These are phyloP conservation scores for Camelus bactrianus DNA, from an alignment of 2,113 vertebrate species.

Conservation along the genomic window DNA sequence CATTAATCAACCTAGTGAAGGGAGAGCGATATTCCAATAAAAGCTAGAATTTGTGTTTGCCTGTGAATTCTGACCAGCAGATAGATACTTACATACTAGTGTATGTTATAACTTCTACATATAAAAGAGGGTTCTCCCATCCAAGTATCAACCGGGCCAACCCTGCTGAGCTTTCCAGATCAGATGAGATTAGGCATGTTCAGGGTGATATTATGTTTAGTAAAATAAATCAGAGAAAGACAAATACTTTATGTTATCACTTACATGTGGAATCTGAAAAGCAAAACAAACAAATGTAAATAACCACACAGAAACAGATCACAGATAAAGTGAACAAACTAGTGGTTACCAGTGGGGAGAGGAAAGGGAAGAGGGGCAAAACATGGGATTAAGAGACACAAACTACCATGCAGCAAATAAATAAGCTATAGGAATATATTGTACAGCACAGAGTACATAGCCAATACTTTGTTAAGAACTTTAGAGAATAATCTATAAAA, in stretches of 20 bases:
- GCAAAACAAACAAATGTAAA: neutral
- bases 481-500: neutral
- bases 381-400: neutral
- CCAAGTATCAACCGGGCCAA: neutral
- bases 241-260: neutral
- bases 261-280: neutral
- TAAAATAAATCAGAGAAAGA: neutral
- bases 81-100: neutral
- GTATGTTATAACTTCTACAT: neutral
- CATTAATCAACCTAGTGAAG: neutral
- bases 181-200: neutral
- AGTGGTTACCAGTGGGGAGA: neutral
- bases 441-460: neutral
- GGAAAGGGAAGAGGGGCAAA: neutral
- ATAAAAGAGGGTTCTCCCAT: neutral
- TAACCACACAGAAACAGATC: neutral
- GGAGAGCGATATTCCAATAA: neutral
- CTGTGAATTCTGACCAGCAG: neutral
- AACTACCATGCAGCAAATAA: neutral
- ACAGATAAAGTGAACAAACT: neutral
- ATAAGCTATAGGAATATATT: neutral
- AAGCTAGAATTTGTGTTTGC: neutral
- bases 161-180: neutral
- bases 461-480: neutral
- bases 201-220: neutral